Base-by-base conservation (phyloP, 2,888 invertebrate genomes). In the Volucella bombylans region DNA sequence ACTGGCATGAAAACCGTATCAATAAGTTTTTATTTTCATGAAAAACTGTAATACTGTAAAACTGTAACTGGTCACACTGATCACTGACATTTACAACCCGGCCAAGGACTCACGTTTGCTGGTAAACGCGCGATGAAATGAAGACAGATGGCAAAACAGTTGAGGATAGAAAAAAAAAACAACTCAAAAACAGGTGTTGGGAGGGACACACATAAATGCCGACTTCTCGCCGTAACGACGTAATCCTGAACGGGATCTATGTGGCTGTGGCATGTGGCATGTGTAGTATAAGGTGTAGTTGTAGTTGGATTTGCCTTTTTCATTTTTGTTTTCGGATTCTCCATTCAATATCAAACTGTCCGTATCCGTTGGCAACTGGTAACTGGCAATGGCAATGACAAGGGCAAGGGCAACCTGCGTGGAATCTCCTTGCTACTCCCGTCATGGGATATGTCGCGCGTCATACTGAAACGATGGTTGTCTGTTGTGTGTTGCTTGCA, bases 111-210 rank as follows among this genome's bases (percentile, higher is more conserved):
- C 61, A 71, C 71, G 74, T 67, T 43, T 69, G 41, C 31, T 31
- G 31, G 31, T 31, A 31, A 57, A 39, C 14, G 57, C 81, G 62
- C 76, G 64, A 68, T 43, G 74, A 54, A 81, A 31, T 71, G 62
- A 72, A 72, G 67, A 81, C 85, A 85, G 81, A 81, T 73, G 80
- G 80, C 69, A 68, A 31, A 67, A 43, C 62, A 59, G 43, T 57
- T 61, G 52, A 55, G 39, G 47, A 45, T 52, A 45, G 18, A 4
- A 69, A 59, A 45, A 79, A 72, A 57, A 50, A 71, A 71, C 45
- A 68, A 69, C 11, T 12, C 64, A 11, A 64, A 71, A 85, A 85
- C 85, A 85, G 85, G 85, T 85, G 85, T 76, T 65, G 43, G 64
- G 72, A 71, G 14, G 39, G 43, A 62, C 38, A 64, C 38, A 64